Base-by-base conservation (phyloP, 2,888 invertebrate species). In the Phortica okadai region DNA sequence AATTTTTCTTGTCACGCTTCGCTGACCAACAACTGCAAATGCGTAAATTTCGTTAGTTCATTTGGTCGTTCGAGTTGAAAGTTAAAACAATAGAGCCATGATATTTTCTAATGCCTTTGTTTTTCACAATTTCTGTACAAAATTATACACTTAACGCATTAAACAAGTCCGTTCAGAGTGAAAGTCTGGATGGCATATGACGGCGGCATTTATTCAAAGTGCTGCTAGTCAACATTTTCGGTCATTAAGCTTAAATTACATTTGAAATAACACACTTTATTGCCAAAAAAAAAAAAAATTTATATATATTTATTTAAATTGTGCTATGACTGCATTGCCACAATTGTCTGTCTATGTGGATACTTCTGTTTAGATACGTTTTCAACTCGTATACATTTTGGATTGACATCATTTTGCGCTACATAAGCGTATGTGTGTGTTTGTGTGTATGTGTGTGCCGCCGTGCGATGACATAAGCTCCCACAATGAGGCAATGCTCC, bases 371-470 rank as follows among this genome's bases (percentile, higher is more conserved):
- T 14, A 50, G 50, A 50, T 50, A 50, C 50, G 14, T 11, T 6
- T 50, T 50, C 14, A 11, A 25, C 25, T 62, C 25, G 62, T 62
- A 25, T 25, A 21, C 16, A 25, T 14, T 62, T 4, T 50, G 14
- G 50, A 50, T 50, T 50, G 50, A 50, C 50, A 50, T 50, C 50
- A 50, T 50, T 50, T 50, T 21, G 16, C 16, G 16, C 16, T 33
- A 56, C 14, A n/a, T 56, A 56, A 56, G 56, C 6, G 56, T 56
- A 14, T n/a, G 16, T 59, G 59, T 59, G 62, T 62, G 59, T 59
- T 5, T 59, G 16, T 59, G 16, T n/a, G n/a, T 59, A 1, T n/a
- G 2, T 59, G 59, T 16, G 16, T 21, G 50, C 50, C 50, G 33
- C 33, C 33, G 33, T 33, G 33, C 14, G 50, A 62, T 62, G 62